Conservation (phyloP, 64 coral and sea anemone species). For the Porites lutea region DNA sequence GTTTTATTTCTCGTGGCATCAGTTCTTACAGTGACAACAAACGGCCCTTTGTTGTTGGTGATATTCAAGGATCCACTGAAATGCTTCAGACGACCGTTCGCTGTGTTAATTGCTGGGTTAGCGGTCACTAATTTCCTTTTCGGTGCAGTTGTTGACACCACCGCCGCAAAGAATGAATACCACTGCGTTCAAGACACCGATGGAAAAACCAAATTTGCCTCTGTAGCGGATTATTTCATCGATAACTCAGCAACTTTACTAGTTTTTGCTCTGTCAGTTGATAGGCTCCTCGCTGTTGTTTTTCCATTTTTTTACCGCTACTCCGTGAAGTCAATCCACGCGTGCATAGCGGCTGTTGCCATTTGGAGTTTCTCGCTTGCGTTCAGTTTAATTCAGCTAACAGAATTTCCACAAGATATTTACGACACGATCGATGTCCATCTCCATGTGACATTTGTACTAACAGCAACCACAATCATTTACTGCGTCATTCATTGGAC, state of each 20-base stretch:
- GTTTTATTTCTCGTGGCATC: background rate
- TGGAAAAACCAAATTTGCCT: background rate
- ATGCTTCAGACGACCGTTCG: conserved; percentile 39
- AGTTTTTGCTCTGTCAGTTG: conserved; percentile 15
- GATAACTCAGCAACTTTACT: conserved; percentile 32
- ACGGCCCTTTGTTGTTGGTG: conserved; percentile 57
- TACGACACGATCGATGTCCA: conserved; percentile 42
- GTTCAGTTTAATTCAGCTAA: conserved; percentile 27
- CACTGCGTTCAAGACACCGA: conserved; percentile 14
- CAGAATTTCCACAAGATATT: background rate
- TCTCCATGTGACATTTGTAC: conserved; percentile 30
- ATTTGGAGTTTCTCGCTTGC: conserved; percentile 26
- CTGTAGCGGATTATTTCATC: conserved; percentile 27
- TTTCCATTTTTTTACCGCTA: conserved; percentile 42
- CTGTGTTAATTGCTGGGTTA: conserved; percentile 39
- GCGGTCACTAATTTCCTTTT: conserved; percentile 30
- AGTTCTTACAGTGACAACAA: background rate
- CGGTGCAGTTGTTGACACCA: conserved; percentile 37
- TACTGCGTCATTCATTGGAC: conserved; percentile 25
- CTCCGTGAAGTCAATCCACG: conserved; percentile 13
- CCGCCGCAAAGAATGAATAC: conserved; percentile 32
- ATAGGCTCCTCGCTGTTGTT: conserved; percentile 28
- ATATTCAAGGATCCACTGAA: conserved; percentile 56
- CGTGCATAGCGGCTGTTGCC: background rate
- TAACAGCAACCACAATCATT: background rate